phyloP scores from a whole-genome alignment of 2,113 vertebrate genomes.

The Alectura lathami region DNA sequence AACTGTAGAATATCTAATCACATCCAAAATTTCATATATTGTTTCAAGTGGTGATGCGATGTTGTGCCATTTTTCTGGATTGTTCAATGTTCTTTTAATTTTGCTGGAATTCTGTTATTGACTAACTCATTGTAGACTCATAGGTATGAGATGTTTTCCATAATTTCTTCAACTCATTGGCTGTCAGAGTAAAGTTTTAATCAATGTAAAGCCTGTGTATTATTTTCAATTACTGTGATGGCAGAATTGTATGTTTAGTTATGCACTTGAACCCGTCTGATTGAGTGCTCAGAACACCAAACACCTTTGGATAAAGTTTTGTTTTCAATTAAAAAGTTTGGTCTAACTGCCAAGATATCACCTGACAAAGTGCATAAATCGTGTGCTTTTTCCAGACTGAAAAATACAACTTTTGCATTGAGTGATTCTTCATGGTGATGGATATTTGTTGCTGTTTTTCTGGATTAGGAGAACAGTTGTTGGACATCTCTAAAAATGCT shows the following conservation, averaged over 20 bases:
- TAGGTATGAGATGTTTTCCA: not conserved
- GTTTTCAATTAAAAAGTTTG: constrained; percentile 59
- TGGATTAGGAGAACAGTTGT: not conserved
- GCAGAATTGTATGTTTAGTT: not conserved
- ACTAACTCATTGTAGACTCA: not conserved
- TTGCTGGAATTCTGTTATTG: not conserved
- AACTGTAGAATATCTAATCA: not conserved
- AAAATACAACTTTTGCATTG: constrained; percentile 32
- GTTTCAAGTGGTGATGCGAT: not conserved
- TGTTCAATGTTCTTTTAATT: not conserved
- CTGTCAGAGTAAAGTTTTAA: not conserved
- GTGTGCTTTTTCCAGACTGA: not conserved
- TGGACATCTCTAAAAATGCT: not conserved
- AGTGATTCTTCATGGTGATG: constrained; percentile 48
- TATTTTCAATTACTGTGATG: not conserved
- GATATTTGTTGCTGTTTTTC: constrained; percentile 42
- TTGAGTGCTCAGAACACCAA: not conserved
- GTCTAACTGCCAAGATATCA: constrained; percentile 57
- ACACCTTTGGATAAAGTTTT: constrained; percentile 37
- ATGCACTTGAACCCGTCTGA: not conserved
- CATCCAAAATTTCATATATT: not conserved
- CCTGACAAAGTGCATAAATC: constrained; percentile 42
- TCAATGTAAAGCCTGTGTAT: not conserved
- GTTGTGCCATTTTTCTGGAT: not conserved
- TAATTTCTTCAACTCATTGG: not conserved